A percentile compares a stretch with the other conserved stretches of the same genome.
Conservation (phyloP, 2,113 vertebrate genomes). For the Vireo altiloquus region DNA sequence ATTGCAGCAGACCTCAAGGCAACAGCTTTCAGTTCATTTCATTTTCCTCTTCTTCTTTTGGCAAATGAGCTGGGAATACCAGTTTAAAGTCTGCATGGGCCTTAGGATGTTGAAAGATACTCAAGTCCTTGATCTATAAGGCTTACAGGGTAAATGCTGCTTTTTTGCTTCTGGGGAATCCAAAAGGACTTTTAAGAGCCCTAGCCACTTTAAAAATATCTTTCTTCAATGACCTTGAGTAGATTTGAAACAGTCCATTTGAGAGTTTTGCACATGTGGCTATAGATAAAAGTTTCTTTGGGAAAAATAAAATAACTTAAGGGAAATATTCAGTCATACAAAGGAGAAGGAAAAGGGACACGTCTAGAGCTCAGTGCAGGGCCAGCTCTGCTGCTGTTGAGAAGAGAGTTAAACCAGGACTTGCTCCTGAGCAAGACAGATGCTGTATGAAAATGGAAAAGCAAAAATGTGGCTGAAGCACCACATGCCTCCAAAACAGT, state of each 20-base stretch:
- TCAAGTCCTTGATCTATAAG: conserved; percentile 50
- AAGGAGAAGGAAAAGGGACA: conserved; percentile 23
- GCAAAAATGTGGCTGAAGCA: neutral
- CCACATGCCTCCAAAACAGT: neutral
- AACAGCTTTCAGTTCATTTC: conserved; percentile 64
- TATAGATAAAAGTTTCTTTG: conserved; percentile 51
- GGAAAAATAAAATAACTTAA: conserved; percentile 34
- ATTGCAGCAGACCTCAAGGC: conserved; percentile 65
- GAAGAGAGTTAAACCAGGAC: conserved; percentile 47
- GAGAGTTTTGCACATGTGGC: conserved; percentile 50
- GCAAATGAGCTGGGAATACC: conserved; percentile 61
- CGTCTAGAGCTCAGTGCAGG: neutral
- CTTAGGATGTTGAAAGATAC: conserved; percentile 56
- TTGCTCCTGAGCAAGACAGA: neutral
- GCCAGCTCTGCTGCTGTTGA: neutral
- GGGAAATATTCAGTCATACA: neutral
- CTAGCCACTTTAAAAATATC: conserved; percentile 44
- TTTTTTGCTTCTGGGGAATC: conserved; percentile 66
- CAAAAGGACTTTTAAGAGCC: conserved; percentile 53
- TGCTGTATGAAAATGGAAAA: neutral
- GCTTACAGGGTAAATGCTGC: conserved; percentile 47
- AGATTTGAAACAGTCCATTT: conserved; percentile 55
- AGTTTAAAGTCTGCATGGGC: conserved; percentile 38
- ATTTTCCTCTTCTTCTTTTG: conserved; percentile 55
- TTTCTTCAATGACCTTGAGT: conserved; percentile 64